Percentiles rank a stretch among this genome's conserved stretches.
These are phyloP conservation scores for Ischnura elegans DNA, from an alignment of 2,888 invertebrate species.

Conservation along the genomic window DNA sequence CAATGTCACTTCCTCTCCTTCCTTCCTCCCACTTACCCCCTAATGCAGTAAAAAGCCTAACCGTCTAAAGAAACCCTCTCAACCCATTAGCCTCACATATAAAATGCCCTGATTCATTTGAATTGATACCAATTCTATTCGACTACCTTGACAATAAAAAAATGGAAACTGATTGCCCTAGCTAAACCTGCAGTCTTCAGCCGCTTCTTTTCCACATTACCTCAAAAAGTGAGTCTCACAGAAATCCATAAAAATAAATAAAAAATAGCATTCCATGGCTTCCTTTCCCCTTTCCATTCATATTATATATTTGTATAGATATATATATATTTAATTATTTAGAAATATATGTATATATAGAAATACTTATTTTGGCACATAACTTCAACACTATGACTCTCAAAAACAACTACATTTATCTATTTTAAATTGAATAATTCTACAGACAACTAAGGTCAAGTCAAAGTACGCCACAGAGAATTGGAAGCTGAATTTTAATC, in stretches of 20 bases:
- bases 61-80: conserved; percentile 17
- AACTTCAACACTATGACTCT: conserved; percentile 60
- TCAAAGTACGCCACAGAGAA: conserved; percentile 19
- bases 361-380: conserved; percentile 48
- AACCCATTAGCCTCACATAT: conserved; percentile 51
- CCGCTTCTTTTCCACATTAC: conserved; percentile 63
- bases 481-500: not conserved
- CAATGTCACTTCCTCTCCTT: conserved; percentile 61
- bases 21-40: conserved; percentile 57
- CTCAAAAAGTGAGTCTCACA: conserved; percentile 65
- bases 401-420: conserved; percentile 48
- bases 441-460: conserved; percentile 53
- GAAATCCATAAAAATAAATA: conserved; percentile 55
- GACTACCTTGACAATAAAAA: conserved; percentile 39
- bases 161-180: conserved; percentile 46
- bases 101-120: conserved; percentile 32
- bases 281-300: conserved; percentile 66
- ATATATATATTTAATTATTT: conserved; percentile 34
- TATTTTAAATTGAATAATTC: conserved; percentile 47
- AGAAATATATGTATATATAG: conserved; percentile 33
- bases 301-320: conserved; percentile 28
- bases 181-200: conserved; percentile 44
- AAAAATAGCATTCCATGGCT: conserved; percentile 65
- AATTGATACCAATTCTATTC: conserved; percentile 28
- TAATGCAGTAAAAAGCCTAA: conserved; percentile 43